Base-by-base conservation (phyloP, 2,113 vertebrate species). In the Vicugna pacos region DNA sequence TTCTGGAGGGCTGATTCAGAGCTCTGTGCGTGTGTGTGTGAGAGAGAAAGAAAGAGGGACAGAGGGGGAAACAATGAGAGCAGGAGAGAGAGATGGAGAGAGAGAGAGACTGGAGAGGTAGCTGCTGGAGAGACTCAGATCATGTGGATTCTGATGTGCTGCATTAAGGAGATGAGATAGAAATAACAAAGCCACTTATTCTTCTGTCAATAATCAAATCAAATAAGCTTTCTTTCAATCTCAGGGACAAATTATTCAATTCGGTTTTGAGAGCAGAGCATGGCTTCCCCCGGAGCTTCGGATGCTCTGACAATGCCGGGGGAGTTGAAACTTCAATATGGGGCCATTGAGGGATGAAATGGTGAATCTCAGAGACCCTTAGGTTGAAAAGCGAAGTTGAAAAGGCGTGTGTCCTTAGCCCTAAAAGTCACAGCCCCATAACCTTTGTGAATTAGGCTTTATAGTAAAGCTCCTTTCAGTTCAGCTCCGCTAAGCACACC, bases 191-290 rank as follows among this genome's bases (percentile, higher is more conserved):
- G 35, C 12, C 56, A 69, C 70, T 91, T 70, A 65, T 70, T 81
- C 58, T 62, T 93, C 48, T 81, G 58, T 60, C 65, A 89, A 46
- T 76, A 85, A 72, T 62, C 19, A 85, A 76, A 93, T 81, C 70
- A 89, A 92, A 85, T 24, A 76, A 17, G 9, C 32, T 72, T 83
- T 75, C 79, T 75, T 80, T 80, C 32, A 58, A 52, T 6, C 46
- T 24, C 73, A 46, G 79, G 30, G 28, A 48, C 48, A 56, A n/a
- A 85, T 76, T 58, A 16, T 28, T 83, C 64, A 79, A 3, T 35
- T 58, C 56, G 32, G 42, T 30, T 83, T 86, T 62, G 64, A 62
- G 70, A 69, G 17, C 5, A 50, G 20, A 64, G 1, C 35, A n/a
- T 10, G 32, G 64, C 6, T 83, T 17, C 6, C 35, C 6, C 32